These are phyloP conservation scores for Pseudococcus viburni DNA, from an alignment of 2,888 invertebrate species.

Conservation along the genomic window DNA sequence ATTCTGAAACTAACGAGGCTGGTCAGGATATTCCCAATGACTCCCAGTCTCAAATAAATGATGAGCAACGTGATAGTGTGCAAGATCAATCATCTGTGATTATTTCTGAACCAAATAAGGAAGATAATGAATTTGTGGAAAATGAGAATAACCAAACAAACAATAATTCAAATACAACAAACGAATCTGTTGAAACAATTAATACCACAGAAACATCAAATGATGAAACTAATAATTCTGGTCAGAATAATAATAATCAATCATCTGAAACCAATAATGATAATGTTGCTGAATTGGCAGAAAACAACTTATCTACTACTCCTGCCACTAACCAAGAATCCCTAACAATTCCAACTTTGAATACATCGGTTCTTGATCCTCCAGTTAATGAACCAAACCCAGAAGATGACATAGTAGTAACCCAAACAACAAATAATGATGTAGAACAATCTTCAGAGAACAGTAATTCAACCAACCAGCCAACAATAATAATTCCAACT, in stretches of 20 bases:
- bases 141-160: not conserved
- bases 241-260: not conserved
- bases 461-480: not conserved
- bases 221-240: not conserved
- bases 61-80: not conserved
- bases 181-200: not conserved
- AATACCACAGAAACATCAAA: not conserved
- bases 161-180: not conserved
- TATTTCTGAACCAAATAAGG: not conserved
- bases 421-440: not conserved
- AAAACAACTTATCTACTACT: not conserved
- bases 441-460: not conserved
- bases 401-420: not conserved
- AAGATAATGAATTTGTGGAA: not conserved
- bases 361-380: not conserved
- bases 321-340: not conserved
- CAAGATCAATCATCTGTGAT: not conserved
- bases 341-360: not conserved
- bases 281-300: not conserved
- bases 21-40: not conserved
- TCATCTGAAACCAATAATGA: not conserved
- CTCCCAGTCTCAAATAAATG: not conserved
- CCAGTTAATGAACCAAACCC: not conserved
- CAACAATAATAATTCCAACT: not conserved
- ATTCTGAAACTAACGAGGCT: not conserved